Base-by-base conservation (phyloP, 1,140 invertebrate species). In the Mylabris phalerata region DNA sequence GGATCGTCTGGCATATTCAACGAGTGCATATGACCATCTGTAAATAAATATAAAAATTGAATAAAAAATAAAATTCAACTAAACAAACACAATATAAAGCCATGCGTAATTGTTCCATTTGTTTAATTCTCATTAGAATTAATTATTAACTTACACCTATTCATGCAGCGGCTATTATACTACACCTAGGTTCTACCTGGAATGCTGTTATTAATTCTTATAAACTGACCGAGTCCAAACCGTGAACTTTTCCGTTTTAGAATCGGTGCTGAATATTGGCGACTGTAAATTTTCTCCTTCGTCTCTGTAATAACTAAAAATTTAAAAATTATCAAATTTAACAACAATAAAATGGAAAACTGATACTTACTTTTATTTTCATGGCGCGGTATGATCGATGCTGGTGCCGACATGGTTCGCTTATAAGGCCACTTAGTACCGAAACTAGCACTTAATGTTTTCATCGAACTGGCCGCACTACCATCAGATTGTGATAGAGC, bases 351-450 rank as follows among this genome's bases (percentile, higher is more conserved):
- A 10, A 40, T 40, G 39, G 39, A 2, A 40, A 40, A 40, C 6
- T 7, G 39, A 40, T 43, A 24, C 25, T 68, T 77, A 90, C 89
- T 87, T 80, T 89, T 86, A 9, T 81, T 84, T 57, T 90, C 88
- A 67, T 89, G 86, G 25, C 84, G 81, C 4, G 86, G 82, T 44
- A 86, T 80, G 79, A 92, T 89, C 41, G 88, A 89, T 24, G 90
- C 87, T 0, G 91, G 90, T 9, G 92, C 89, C 7, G 91, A 93
- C 82, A 93, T 90, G 46, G 93, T 94, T 51, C 95, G 79, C 75
- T 98, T 94, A 71, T 97, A 98, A 9, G 95, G 92, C 84, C 92
- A 94, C 77, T 96, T 97, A 19, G 88, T 87, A 48, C 91, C 91
- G 70, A 97, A 87, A 71, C 92, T 94, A 9, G 90, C 87, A 69